Conservation (phyloP, 2,888 invertebrate species). For the Clitarchus hookeri region DNA sequence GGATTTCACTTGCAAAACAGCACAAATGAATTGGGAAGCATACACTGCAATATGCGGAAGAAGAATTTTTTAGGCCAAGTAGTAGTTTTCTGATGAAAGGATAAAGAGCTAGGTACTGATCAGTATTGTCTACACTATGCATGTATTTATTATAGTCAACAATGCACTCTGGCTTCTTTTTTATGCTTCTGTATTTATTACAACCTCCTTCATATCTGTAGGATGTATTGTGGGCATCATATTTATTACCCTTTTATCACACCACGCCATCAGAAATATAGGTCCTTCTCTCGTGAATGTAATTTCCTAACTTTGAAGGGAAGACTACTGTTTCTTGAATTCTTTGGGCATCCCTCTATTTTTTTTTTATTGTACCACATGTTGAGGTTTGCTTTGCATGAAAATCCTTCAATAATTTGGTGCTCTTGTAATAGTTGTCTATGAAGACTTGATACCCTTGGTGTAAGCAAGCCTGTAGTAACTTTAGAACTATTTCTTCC, state of each 20-base stretch:
- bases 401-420: conserved; percentile 37
- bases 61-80: conserved; percentile 4
- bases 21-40: background rate
- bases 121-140: background rate
- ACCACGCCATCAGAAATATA: conserved; percentile 40
- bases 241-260: conserved; percentile 40
- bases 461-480: conserved; percentile 24
- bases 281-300: conserved; percentile 40
- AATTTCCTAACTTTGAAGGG: conserved; percentile 37
- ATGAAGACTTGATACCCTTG: conserved; percentile 28
- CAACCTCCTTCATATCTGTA: conserved; percentile 37
- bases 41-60: background rate
- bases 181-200: background rate
- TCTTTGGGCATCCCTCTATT: conserved; percentile 28
- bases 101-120: conserved; percentile 11
- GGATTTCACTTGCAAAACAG: background rate
- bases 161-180: background rate
- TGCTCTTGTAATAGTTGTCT: conserved; percentile 40
- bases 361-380: conserved; percentile 42
- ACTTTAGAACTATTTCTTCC: conserved; percentile 37
- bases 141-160: background rate
- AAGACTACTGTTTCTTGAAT: background rate
- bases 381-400: conserved; percentile 39
- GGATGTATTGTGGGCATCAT: conserved; percentile 44
- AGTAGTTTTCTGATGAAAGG: background rate